Evolutionary conservation across 1,140 invertebrate genomes (phyloP), one percentile per base, ranked within the genome.

Genomic region (Gryllus bimaculatus): DNA sequence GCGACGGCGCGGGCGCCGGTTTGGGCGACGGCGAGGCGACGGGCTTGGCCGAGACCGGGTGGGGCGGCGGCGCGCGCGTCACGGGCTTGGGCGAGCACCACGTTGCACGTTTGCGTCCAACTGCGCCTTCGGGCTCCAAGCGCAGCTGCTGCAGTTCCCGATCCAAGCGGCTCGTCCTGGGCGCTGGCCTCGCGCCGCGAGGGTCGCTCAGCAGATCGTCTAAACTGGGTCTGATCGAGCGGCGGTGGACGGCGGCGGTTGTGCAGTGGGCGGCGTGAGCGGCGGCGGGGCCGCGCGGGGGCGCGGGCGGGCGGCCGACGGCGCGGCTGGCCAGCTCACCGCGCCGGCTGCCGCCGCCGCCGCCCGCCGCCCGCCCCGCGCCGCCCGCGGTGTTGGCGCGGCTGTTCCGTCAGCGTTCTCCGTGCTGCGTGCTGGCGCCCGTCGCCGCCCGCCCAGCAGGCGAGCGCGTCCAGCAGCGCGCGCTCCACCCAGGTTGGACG

Each of bases 401-500:
- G 73, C 81, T 82, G 21, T 82, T n/a, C 82, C 15, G 82, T 82
- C 76, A 82, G 79, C 12, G 82, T 82, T n/a, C n/a, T n/a, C n/a
- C n/a, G n/a, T n/a, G n/a, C 79, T 82, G 81, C 0, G 82, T 82
- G 66, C 82, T 79, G 12, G 81, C 82, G 18, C 54, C 54, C 10
- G 54, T 66, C 18, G 54, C 54, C 18, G 54, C 54, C 10, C 54
- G 0, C 13, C 20, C 66, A 0, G 75, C 15, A 7, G 49, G 26
- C 13, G 39, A 66, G 7, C 66, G n/a, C n/a, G 39, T 78, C 73
- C 20, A 80, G 78, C 18, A 78, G 49, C 8, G 81, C 82, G 13
- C 83, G 73, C 75, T 85, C 83, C 18, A 82, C 81, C 84, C 82
- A 84, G 76, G 48, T n/a, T 81, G 10, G 54, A 10, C 10, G 54